Conservation (phyloP, 2,113 vertebrate species). For the Amphiprion ocellaris region DNA sequence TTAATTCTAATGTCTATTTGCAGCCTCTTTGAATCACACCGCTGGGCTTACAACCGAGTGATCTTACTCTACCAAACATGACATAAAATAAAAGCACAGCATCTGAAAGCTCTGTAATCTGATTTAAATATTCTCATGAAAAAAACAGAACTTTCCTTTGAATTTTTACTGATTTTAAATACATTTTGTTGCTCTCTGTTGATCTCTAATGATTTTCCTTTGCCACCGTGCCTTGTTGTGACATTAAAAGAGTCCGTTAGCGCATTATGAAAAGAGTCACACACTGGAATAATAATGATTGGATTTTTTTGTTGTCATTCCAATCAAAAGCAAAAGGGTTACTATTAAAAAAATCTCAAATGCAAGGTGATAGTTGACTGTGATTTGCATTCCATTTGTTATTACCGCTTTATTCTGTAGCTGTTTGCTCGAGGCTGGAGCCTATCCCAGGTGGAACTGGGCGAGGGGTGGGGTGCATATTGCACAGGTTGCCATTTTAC, state of each 20-base stretch:
- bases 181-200: slow-evolving; percentile 29
- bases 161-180: slow-evolving; percentile 53
- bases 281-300: slow-evolving; percentile 2
- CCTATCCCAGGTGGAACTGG: too few relatives aligned
- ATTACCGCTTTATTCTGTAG: too few relatives aligned
- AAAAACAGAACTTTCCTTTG: slow-evolving; percentile 38
- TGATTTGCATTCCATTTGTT: neutral
- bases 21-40: slow-evolving; percentile 32
- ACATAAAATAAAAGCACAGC: slow-evolving; percentile 64
- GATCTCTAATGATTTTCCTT: slow-evolving; percentile 49
- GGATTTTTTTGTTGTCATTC: neutral
- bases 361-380: neutral
- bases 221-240: slow-evolving; percentile 37
- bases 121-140: slow-evolving; percentile 56
- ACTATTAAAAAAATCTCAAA: too few relatives aligned
- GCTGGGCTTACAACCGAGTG: slow-evolving; percentile 22
- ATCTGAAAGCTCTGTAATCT: slow-evolving; percentile 73
- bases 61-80: slow-evolving; percentile 47
- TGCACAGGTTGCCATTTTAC: too few relatives aligned
- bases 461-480: too few relatives aligned
- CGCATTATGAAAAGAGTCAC: slow-evolving; percentile 19
- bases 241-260: slow-evolving; percentile 6
- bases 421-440: too few relatives aligned
- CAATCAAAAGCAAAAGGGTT: neutral
- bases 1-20: slow-evolving; percentile 65